Conservation (phyloP, 2,797 vertebrate species). For the Notolabrus celidotus region DNA sequence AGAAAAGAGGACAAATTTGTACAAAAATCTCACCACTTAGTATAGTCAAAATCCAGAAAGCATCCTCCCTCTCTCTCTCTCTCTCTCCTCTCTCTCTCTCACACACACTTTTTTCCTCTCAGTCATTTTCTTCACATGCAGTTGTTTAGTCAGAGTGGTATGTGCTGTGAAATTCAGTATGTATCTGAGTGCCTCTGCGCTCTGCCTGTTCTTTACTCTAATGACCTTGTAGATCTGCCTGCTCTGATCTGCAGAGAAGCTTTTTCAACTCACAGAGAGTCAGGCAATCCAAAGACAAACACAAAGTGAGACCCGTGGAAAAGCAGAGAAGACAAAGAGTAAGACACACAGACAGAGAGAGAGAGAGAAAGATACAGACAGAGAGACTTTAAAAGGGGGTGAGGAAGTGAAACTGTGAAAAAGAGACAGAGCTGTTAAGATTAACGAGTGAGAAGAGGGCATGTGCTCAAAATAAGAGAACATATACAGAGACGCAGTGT, state of each 20-base stretch:
- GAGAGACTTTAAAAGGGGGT: not conserved
- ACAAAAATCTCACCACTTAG: not conserved
- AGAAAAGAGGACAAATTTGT: slow-evolving; percentile 19
- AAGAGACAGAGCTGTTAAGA: slow-evolving; percentile 32
- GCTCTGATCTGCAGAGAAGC: slow-evolving; percentile 74
- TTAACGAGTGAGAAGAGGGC: slow-evolving; percentile 32
- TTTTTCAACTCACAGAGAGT: slow-evolving; percentile 53
- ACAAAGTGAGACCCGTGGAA: slow-evolving; percentile 29
- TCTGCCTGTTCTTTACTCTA: slow-evolving; percentile 63
- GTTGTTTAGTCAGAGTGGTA: slow-evolving; percentile 25
- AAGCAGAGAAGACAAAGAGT: slow-evolving; percentile 21
- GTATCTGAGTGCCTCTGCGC: slow-evolving; percentile 50
- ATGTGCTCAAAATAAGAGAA: slow-evolving; percentile 22
- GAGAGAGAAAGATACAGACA: not conserved
- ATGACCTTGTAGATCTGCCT: slow-evolving; percentile 78
- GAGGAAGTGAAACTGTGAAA: slow-evolving; percentile 30
- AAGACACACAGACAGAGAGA: slow-evolving; percentile 33
- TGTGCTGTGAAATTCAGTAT: slow-evolving; percentile 58
- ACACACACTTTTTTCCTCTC: not conserved
- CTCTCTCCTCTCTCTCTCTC: not conserved
- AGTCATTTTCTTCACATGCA: slow-evolving; percentile 16
- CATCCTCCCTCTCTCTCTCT: not conserved
- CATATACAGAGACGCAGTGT: not conserved
- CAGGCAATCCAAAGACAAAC: slow-evolving; percentile 43
- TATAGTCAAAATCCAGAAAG: slow-evolving; percentile 21